These are phyloP conservation scores for Mythimna lalbum DNA, from an alignment of 2,888 invertebrate species.

Conservation along the genomic window DNA sequence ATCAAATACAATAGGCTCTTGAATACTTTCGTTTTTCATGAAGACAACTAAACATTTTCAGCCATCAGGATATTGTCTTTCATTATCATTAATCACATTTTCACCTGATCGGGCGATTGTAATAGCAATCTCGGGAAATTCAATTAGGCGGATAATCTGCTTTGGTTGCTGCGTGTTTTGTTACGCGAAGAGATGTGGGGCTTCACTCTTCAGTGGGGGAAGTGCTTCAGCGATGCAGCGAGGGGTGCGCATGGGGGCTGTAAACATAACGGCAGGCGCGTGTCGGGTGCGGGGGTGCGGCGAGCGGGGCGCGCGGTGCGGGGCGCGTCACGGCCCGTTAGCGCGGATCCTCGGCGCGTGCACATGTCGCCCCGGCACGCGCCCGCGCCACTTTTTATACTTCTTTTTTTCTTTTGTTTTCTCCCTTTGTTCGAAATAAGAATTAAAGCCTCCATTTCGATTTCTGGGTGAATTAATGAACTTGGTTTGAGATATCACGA, in stretches of 20 bases:
- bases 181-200: constrained; percentile 82
- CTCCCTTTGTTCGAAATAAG: constrained; percentile 85
- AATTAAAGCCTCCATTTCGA: constrained; percentile 74
- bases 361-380: constrained; percentile 90
- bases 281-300: constrained; percentile 71
- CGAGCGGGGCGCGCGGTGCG: constrained; percentile 40
- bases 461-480: constrained; percentile 75
- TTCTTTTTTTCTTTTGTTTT: constrained; percentile 85
- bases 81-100: constrained; percentile 60
- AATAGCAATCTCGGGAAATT: constrained; percentile 88
- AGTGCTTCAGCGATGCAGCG: constrained; percentile 81
- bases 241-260: constrained; percentile 58
- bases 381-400: constrained; percentile 85
- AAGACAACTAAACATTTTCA: constrained; percentile 5
- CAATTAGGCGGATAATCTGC: constrained; percentile 87
- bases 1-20: not conserved
- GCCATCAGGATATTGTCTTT: constrained; percentile 21
- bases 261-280: constrained; percentile 84
- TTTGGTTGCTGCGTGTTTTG: constrained; percentile 84
- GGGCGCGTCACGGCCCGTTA: constrained; percentile 85
- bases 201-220: constrained; percentile 86
- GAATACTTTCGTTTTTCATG: not conserved
- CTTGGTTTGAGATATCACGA: constrained; percentile 70
- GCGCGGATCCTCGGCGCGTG: constrained; percentile 85
- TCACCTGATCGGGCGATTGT: constrained; percentile 82